Evolutionary conservation across 2,888 invertebrate species (phyloP).

Genomic region (Abscondita cerata): DNA sequence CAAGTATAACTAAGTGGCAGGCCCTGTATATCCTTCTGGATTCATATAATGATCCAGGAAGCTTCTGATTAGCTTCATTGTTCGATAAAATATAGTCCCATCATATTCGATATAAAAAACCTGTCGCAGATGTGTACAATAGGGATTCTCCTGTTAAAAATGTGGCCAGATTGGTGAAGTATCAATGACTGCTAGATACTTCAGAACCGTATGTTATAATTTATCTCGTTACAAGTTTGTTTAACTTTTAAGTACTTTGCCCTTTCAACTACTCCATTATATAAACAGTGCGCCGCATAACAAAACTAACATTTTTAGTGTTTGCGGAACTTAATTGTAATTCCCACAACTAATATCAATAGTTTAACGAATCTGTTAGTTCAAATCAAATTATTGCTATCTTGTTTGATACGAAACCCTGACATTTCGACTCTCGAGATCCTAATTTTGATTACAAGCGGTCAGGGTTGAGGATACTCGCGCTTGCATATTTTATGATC

Average conservation of each 20-base stretch:
- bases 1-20: slow-evolving; percentile 59
- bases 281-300: too few species aligned
- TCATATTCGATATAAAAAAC: slow-evolving; percentile 52
- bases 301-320: neutral
- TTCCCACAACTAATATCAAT: slow-evolving; percentile 10
- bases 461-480: slow-evolving; percentile 33
- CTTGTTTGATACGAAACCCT: slow-evolving; percentile 26
- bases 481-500: slow-evolving; percentile 30
- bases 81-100: slow-evolving; percentile 54
- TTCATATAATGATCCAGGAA: slow-evolving; percentile 49
- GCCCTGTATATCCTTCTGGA: slow-evolving; percentile 44
- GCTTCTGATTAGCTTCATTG: slow-evolving; percentile 47
- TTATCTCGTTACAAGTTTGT: slow-evolving; percentile 12
- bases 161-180: slow-evolving; percentile 56
- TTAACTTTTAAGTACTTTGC: slow-evolving; percentile 9
- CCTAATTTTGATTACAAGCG: slow-evolving; percentile 39
- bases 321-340: neutral
- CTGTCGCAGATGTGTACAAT: slow-evolving; percentile 58
- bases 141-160: slow-evolving; percentile 47
- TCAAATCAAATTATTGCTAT: slow-evolving; percentile 30
- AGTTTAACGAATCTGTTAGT: slow-evolving; percentile 21
- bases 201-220: slow-evolving; percentile 36
- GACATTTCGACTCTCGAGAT: slow-evolving; percentile 34
- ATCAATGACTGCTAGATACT: slow-evolving; percentile 38
- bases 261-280: neutral